phyloP scores from a whole-genome alignment of 2,797 vertebrate species.

The Falco columbarius region DNA sequence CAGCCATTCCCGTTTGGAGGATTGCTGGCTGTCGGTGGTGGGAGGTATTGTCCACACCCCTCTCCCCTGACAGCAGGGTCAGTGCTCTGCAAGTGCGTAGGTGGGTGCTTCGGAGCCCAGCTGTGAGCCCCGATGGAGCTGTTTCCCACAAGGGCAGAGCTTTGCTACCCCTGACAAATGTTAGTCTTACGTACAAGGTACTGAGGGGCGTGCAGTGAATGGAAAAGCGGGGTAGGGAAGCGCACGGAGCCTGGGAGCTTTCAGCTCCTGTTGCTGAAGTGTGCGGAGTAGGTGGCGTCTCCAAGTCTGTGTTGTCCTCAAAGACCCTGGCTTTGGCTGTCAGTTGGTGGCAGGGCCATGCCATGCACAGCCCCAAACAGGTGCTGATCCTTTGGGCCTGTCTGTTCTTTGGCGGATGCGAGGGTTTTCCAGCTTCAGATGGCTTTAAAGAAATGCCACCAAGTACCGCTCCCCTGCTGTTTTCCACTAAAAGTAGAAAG shows the following conservation, averaged over 20 bases:
- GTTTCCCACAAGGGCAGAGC: neutral
- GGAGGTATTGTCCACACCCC: neutral
- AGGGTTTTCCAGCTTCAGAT: neutral
- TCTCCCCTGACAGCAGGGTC: neutral
- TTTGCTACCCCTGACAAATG: neutral
- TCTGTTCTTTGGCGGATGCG: neutral
- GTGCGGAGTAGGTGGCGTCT: neutral
- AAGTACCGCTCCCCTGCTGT: neutral
- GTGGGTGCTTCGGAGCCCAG: rapidly evolving
- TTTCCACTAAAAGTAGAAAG: neutral
- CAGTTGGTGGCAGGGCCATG: rapidly evolving
- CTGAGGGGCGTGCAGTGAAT: rapidly evolving
- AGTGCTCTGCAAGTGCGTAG: rapidly evolving
- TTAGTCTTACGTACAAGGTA: neutral
- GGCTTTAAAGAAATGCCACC: rapidly evolving
- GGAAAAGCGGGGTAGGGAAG: neutral
- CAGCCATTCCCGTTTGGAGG: rapidly evolving
- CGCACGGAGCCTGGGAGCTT: rapidly evolving
- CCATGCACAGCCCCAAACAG: neutral
- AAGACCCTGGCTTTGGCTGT: neutral
- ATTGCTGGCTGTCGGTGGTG: neutral
- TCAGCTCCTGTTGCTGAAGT: neutral
- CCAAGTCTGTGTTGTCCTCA: neutral
- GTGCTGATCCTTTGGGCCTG: neutral
- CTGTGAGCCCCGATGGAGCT: rapidly evolving